A percentile compares a stretch with the other conserved stretches of the same genome.
These are phyloP conservation scores for Chlamydotis undulata DNA, from an alignment of 2,113 vertebrate species.

Conservation along the genomic window DNA sequence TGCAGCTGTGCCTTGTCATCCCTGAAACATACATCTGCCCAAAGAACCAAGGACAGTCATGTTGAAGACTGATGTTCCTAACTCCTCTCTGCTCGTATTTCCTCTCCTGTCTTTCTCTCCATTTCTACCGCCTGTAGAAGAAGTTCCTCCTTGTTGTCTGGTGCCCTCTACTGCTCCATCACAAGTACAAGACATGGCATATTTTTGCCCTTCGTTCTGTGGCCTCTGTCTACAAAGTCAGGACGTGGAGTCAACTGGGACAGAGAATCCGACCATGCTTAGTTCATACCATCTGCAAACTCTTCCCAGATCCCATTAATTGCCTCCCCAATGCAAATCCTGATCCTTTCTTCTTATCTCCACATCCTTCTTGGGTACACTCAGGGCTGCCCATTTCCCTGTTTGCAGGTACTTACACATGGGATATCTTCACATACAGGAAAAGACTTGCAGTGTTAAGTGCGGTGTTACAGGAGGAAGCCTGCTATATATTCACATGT, in stretches of 20 bases:
- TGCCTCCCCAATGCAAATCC: neutral
- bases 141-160: constrained; percentile 1
- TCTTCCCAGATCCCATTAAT: neutral
- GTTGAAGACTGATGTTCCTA: neutral
- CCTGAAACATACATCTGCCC: neutral
- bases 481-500: accelerated
- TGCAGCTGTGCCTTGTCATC: neutral
- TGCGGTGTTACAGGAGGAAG: neutral
- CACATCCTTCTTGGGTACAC: neutral
- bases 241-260: neutral
- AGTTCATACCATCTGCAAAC: neutral
- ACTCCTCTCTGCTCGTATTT: neutral
- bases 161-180: constrained; percentile 54
- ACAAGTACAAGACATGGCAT: neutral
- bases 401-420: neutral
- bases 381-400: neutral
- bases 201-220: neutral
- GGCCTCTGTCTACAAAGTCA: neutral
- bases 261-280: neutral
- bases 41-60: neutral
- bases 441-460: neutral
- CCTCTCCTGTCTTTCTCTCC: neutral
- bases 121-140: neutral
- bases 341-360: neutral
- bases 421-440: neutral